phyloP scores from a whole-genome alignment of 2,888 invertebrate genomes.

The Kuschelorhynchus macadamiae region DNA sequence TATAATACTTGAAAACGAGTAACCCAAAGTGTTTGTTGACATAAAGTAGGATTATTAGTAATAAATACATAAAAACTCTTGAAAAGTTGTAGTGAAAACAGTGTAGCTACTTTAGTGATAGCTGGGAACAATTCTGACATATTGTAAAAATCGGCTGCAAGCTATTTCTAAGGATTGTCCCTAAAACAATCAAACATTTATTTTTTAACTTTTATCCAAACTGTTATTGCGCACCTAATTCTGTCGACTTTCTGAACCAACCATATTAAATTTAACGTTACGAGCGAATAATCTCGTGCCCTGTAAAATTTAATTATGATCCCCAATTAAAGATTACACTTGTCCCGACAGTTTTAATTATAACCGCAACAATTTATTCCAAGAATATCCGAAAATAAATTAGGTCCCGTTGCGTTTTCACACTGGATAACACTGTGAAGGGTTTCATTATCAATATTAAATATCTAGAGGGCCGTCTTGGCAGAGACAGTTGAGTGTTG shows the following conservation, averaged over 20 bases:
- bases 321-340: constrained; percentile 44
- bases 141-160: no score
- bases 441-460: constrained; percentile 65
- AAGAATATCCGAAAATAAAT: constrained; percentile 60
- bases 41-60: no score
- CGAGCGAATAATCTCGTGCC: not conserved
- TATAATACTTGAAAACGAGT: no score
- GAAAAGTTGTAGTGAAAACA: no score
- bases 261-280: not conserved
- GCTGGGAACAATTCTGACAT: no score
- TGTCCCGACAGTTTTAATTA: constrained; percentile 50
- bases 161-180: no score
- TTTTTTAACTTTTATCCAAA: no score
- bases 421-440: constrained; percentile 59
- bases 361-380: constrained; percentile 58
- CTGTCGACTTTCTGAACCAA: not conserved
- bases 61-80: no score
- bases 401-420: constrained; percentile 54
- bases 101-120: no score
- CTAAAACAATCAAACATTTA: no score
- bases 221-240: no score
- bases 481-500: constrained; percentile 63
- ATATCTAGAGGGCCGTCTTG: constrained; percentile 62
- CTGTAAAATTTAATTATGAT: constrained; percentile 33
- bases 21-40: no score